Evolutionary conservation across 2,113 vertebrate species (phyloP).

Genomic region (Anas platyrhynchos): DNA sequence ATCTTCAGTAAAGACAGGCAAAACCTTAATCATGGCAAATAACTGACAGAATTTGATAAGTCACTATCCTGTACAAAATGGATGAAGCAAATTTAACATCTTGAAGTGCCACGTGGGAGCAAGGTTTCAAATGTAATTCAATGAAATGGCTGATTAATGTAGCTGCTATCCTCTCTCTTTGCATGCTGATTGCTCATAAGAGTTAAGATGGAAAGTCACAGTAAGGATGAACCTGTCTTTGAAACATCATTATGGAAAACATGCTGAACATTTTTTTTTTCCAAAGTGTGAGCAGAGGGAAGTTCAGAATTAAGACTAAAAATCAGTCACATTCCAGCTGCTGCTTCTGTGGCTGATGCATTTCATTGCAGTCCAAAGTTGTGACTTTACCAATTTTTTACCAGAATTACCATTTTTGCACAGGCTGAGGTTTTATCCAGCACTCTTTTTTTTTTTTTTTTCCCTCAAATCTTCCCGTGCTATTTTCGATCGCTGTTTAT

Average conservation of each 20-base stretch:
- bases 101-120: neutral
- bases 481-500: neutral
- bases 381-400: neutral
- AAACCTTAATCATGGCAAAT: neutral
- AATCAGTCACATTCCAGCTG: neutral
- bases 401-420: neutral
- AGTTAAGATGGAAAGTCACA: neutral
- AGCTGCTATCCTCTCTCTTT: neutral
- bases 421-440: neutral
- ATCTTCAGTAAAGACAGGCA: neutral
- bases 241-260: neutral
- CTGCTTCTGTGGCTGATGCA: neutral
- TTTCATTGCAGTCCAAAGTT: neutral
- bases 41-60: neutral
- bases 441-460: neutral
- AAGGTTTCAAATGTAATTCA: neutral
- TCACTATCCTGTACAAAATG: neutral
- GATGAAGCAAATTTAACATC: neutral
- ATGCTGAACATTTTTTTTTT: neutral
- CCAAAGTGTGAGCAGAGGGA: neutral
- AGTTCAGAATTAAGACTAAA: neutral
- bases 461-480: neutral
- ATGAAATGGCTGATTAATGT: neutral
- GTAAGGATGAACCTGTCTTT: neutral
- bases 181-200: neutral